Percentiles rank a stretch among this genome's conserved stretches.
Conservation (phyloP, 2,797 vertebrate species). For the Sebastes diaconus region DNA sequence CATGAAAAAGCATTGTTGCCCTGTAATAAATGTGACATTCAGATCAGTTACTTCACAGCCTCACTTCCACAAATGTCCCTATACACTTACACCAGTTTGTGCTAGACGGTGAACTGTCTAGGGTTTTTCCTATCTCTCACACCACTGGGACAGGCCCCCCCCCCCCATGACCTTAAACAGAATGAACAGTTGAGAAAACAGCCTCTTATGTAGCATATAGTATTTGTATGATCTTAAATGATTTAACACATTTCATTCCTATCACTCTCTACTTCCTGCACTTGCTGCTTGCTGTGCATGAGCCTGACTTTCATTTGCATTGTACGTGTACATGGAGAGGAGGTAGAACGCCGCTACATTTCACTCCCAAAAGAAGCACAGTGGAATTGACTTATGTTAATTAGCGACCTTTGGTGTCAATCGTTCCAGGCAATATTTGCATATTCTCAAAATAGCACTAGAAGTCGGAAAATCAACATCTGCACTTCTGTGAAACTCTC, state of each 20-base stretch:
- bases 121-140: neutral
- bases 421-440: slow-evolving; percentile 70
- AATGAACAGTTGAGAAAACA: neutral
- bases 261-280: neutral
- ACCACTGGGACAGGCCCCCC: neutral
- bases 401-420: slow-evolving; percentile 79
- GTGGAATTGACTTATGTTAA: slow-evolving; percentile 79
- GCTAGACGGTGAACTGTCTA: neutral
- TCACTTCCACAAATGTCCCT: neutral
- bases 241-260: neutral
- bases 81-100: neutral
- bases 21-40: neutral
- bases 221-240: neutral
- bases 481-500: slow-evolving; percentile 53
- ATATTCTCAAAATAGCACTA: slow-evolving; percentile 74
- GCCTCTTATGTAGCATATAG: neutral
- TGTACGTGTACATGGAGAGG: slow-evolving; percentile 28
- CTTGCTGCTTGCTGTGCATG: neutral
- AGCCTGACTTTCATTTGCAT: slow-evolving; percentile 32
- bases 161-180: neutral
- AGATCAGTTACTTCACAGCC: slow-evolving; percentile 4
- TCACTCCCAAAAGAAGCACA: slow-evolving; percentile 61
- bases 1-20: neutral
- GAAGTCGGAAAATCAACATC: slow-evolving; percentile 67
- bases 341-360: slow-evolving; percentile 43